Evolutionary conservation across 2,888 invertebrate species (phyloP), one percentile per base, ranked within the genome.

Genomic region (Leucophora obtusa): DNA sequence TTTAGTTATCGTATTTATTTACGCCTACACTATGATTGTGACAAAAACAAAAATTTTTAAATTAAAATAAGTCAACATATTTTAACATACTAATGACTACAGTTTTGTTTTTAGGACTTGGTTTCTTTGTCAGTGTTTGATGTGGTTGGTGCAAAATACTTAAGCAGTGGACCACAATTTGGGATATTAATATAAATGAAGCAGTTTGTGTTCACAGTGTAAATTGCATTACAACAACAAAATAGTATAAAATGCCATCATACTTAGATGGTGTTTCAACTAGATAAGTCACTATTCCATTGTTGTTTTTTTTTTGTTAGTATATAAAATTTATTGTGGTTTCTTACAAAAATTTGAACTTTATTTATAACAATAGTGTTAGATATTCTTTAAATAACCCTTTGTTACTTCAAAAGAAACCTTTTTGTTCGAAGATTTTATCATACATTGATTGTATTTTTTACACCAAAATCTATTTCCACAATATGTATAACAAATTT

Each of bases 21-120:
- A 65, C 77, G 71, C 77, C 77, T 66, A 47, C 43, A n/a, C 43
- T 14, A 47, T 47, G 43, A 47, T 47, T 14, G 43, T 47, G 43
- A 47, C 43, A 47, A 47, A 47, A 47, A 47, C 43, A n/a, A 47
- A 47, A 47, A n/a, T n/a, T 47, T 47, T 47, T n/a, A n/a, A n/a
- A 47, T 47, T n/a, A 47, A 47, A 47, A 14, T n/a, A n/a, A 47
- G 43, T n/a, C 14, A 38, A 10, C 10, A 38, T 38, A 11, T 38
- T 38, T 38, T 38, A n/a, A n/a, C 43, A 47, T 47, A 47, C 43
- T 47, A 47, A 47, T 47, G 43, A 47, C 43, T 47, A 47, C 14
- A 47, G 43, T 47, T 47, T 47, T 47, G n/a, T 47, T 47, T 47
- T 47, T 47, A 14, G 43, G 14, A 47, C 14, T 47, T n/a, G 43